Conservation (phyloP, 2,113 vertebrate species). For the Morone chrysops region DNA sequence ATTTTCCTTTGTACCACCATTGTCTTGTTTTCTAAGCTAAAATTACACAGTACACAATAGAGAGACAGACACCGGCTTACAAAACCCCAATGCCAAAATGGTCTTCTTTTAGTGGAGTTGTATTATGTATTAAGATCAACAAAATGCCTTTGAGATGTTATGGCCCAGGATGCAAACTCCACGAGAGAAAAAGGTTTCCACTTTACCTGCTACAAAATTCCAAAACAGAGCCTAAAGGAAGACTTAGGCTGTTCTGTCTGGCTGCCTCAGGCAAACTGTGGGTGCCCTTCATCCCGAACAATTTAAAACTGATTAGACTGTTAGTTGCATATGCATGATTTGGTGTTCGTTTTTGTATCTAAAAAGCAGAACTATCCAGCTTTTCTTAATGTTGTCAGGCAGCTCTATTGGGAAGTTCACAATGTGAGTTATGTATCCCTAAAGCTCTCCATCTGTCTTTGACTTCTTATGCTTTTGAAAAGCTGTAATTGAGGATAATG, state of each 20-base stretch:
- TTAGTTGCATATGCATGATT: conserved; percentile 26
- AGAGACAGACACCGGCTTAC: background rate
- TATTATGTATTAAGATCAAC: background rate
- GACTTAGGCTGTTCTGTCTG: background rate
- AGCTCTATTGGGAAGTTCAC: background rate
- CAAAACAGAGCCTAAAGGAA: background rate
- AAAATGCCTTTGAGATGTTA: background rate
- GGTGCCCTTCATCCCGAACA: conserved; percentile 43
- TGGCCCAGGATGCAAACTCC: background rate
- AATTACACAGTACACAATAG: background rate
- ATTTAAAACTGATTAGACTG: conserved; percentile 19
- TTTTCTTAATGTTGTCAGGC: background rate
- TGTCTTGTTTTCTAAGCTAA: background rate
- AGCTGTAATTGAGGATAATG: background rate
- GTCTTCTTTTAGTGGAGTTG: background rate
- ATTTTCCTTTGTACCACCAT: background rate
- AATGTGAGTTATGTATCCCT: background rate
- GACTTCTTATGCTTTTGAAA: background rate
- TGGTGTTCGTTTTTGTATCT: conserved; percentile 19
- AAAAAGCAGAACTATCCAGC: conserved; percentile 15
- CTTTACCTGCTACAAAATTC: too few species aligned
- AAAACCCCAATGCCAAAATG: background rate
- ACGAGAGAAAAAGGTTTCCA: background rate
- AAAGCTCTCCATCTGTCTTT: background rate
- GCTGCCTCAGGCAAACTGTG: conserved; percentile 28